Conservation (phyloP, 2,888 invertebrate species). For the Tipula unca region DNA sequence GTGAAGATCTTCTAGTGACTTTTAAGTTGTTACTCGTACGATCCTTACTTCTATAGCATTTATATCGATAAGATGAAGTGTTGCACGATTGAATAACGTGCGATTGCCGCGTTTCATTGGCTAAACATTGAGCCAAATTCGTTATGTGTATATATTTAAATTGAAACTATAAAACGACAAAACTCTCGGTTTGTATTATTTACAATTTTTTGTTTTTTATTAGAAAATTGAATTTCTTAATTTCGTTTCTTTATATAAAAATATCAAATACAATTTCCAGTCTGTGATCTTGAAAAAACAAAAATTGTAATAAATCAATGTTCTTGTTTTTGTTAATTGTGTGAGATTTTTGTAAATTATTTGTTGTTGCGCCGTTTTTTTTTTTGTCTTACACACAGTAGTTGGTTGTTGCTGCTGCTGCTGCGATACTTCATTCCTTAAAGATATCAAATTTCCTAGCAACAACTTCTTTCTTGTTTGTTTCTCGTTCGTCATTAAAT, state of each 20-base stretch:
- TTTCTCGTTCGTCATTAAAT: constrained; percentile 4
- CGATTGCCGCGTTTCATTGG: too few relatives aligned
- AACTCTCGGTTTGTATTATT: background rate
- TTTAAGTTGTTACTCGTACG: too few relatives aligned
- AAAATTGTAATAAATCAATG: constrained; percentile 15
- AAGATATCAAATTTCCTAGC: background rate
- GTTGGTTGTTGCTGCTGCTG: background rate
- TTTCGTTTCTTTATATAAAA: background rate
- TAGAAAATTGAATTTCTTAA: background rate
- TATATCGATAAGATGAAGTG: too few relatives aligned
- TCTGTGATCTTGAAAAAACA: constrained; percentile 18
- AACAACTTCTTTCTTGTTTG: background rate
- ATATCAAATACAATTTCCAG: background rate
- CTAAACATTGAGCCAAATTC: too few relatives aligned
- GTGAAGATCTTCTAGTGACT: too few relatives aligned
- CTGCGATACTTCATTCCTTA: background rate
- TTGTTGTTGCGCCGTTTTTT: background rate
- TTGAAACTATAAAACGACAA: background rate
- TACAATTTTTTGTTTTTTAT: background rate
- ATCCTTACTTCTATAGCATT: too few relatives aligned
- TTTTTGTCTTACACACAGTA: background rate
- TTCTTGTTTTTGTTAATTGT: constrained; percentile 17
- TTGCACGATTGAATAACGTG: too few relatives aligned
- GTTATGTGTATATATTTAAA: too few relatives aligned
- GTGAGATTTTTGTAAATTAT: background rate